phyloP scores from a whole-genome alignment of 1,140 invertebrate species.

The Eupeodes corollae region DNA sequence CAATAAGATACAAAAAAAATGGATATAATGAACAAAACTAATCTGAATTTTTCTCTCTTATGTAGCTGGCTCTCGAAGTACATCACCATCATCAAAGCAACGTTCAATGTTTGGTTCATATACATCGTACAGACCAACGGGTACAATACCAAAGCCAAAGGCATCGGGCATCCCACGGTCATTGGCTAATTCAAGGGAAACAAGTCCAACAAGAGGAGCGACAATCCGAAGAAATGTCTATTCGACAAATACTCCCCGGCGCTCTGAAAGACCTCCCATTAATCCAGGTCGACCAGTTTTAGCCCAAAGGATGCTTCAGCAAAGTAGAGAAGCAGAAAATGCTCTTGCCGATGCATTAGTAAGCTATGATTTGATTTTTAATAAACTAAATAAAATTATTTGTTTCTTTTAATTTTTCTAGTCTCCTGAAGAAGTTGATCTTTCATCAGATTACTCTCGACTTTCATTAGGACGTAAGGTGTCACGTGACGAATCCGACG shows the following conservation, averaged over 20 bases:
- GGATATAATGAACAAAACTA: not conserved
- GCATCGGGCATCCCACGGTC: conserved; percentile 63
- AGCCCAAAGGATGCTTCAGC: conserved; percentile 72
- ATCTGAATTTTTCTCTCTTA: conserved; percentile 1
- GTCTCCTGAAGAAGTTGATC: conserved; percentile 14
- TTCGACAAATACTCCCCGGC: conserved; percentile 35
- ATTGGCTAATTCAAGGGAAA: conserved; percentile 54
- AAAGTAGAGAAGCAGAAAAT: conserved; percentile 79
- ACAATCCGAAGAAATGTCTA: conserved; percentile 33
- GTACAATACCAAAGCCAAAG: conserved; percentile 36
- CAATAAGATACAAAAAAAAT: too few species aligned
- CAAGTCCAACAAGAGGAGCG: conserved; percentile 43
- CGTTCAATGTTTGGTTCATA: conserved; percentile 43
- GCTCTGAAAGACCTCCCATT: conserved; percentile 40
- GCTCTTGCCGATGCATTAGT: conserved; percentile 66
- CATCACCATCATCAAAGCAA: conserved; percentile 72
- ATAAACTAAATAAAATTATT: not conserved
- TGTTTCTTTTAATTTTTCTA: conserved; percentile 1
- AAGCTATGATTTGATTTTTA: conserved; percentile 14
- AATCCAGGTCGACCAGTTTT: conserved; percentile 50
- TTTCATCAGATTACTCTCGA: conserved; percentile 14
- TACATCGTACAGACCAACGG: conserved; percentile 28
- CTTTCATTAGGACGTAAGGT: conserved; percentile 27
- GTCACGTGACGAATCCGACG: conserved; percentile 59
- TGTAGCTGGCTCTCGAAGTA: conserved; percentile 70